Evolutionary conservation across 2,113 vertebrate genomes (phyloP).

Genomic region (Callipepla californica): DNA sequence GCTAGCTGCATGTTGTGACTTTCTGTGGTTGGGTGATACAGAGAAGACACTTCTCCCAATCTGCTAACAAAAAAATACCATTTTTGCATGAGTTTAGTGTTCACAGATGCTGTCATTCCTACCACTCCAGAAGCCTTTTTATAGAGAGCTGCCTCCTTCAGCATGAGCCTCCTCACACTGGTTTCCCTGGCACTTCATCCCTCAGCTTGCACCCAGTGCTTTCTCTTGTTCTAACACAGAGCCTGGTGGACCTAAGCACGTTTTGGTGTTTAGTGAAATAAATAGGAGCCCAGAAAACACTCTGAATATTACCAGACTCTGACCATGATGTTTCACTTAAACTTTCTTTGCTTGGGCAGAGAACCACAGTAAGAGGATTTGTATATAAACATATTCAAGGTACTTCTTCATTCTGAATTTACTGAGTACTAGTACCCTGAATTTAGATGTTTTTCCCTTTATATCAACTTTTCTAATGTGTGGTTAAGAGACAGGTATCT

Average conservation of each 20-base stretch:
- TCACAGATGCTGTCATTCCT: neutral
- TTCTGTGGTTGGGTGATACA: neutral
- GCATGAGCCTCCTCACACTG: neutral
- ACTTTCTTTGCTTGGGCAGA: neutral
- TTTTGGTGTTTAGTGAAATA: neutral
- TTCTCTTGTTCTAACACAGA: neutral
- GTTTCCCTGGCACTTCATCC: neutral
- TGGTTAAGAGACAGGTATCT: neutral
- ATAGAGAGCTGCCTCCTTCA: neutral
- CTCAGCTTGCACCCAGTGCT: fast-evolving
- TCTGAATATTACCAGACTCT: neutral
- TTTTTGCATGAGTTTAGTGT: neutral
- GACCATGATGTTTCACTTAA: neutral
- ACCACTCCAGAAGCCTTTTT: neutral
- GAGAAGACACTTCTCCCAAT: neutral
- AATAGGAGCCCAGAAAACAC: neutral
- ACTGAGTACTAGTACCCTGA: neutral
- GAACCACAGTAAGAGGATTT: neutral
- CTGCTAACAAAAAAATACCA: neutral
- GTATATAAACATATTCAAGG: neutral
- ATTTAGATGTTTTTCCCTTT: neutral
- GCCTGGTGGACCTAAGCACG: neutral
- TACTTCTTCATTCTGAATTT: neutral
- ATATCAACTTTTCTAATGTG: neutral
- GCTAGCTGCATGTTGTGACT: neutral